These are phyloP conservation scores for Bellardia pandia DNA, from an alignment of 2,888 invertebrate species.

Conservation along the genomic window DNA sequence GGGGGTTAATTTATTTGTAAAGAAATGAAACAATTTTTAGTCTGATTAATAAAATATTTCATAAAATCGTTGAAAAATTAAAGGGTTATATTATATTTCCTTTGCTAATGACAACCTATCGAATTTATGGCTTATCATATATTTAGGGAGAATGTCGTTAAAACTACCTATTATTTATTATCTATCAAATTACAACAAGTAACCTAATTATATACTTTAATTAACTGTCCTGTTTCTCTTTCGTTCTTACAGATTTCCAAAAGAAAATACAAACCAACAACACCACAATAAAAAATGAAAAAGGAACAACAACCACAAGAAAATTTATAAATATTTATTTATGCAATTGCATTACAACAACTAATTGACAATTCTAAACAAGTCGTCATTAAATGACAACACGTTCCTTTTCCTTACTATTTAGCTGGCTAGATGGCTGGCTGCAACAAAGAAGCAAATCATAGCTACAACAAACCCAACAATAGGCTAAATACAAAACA, in stretches of 20 bases:
- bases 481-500: not conserved
- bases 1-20: too few relatives aligned
- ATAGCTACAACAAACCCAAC: too few relatives aligned
- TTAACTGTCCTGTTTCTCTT: constrained; percentile 11
- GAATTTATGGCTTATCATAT: too few relatives aligned
- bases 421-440: not conserved
- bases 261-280: constrained; percentile 13
- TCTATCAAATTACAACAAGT: not conserved
- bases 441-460: constrained; percentile 27
- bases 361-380: constrained; percentile 71
- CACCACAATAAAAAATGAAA: not conserved
- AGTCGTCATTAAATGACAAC: constrained; percentile 61
- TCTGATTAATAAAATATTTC: too few relatives aligned
- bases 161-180: not conserved
- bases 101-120: too few relatives aligned
- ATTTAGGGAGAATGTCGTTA: too few relatives aligned
- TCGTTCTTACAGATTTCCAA: constrained; percentile 65
- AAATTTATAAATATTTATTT: constrained; percentile 31
- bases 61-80: too few relatives aligned
- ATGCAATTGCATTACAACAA: constrained; percentile 64
- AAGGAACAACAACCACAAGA: constrained; percentile 10
- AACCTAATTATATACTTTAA: not conserved
- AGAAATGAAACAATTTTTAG: too few relatives aligned
- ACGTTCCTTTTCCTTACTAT: constrained; percentile 9
- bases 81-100: too few relatives aligned